Evolutionary conservation across 1,140 invertebrate species (phyloP), one percentile per base, ranked within the genome.

Genomic region (Mycetomoellerius zeteki): DNA sequence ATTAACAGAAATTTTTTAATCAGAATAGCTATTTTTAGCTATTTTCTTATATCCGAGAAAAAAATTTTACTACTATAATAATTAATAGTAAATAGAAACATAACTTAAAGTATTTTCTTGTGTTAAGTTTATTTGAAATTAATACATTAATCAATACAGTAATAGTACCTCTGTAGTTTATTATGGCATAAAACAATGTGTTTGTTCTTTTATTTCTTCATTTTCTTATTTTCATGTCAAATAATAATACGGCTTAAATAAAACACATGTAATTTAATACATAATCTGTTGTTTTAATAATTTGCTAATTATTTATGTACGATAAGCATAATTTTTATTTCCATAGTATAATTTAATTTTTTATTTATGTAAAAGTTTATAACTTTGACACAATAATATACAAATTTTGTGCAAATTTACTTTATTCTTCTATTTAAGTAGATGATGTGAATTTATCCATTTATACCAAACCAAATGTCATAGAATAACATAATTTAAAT

Each of bases 381-480:
- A 37, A 58, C 16, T 60, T n/a, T 7, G 8, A 12, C 8, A 14
- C 10, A 47, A 47, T 33, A 16, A 16, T 43, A 54, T 2, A 37
- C 1, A 7, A 58, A 37, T 16, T 27, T 37, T 43, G n/a, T 2
- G 24, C 1, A 7, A 58, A 37, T 16, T 27, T 37, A 24, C 5
- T 58, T 75, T 58, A 14, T 56, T 76, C 12, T 19, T 54, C 33
- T 76, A 4, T 19, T 16, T 58, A 37, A 60, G 16, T 14, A 33
- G 54, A 76, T 58, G 30, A 77, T 30, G 37, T 24, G 8, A 64
- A 77, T 64, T 64, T 62, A 77, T 77, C 6, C 21, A 77, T 12
- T 77, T 30, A 19, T 10, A 43, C 3, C 19, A 62, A 43, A 12
- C 30, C 37, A 3, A 47, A 65, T 16, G 16, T 60, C 5, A 14